Base-by-base conservation (phyloP, 1,140 invertebrate species). In the Araneus ventricosus region DNA sequence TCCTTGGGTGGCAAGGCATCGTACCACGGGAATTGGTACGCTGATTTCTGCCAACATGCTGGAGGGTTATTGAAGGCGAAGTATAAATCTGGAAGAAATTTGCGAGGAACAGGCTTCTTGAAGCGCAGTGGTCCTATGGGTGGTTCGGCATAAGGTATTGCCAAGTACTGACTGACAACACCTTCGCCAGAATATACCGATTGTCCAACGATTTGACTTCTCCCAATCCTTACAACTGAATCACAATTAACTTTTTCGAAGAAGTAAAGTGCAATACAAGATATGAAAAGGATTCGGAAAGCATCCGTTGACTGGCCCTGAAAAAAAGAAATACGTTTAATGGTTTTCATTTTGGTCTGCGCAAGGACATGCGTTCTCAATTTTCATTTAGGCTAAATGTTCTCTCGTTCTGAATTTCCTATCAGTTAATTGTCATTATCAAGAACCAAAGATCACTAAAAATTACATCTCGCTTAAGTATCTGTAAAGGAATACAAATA, bases 71-170 rank as follows among this genome's bases (percentile, higher is more conserved):
- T 20, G 82, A 22, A 14, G 75, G 41, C 67, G 45, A 4, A 30
- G n/a, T 61, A 61, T 4, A 37, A 4, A 17, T 22, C 6, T 10
- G 52, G 52, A 61, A 37, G 22, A 24, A 2, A 14, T 22, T 37
- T 27, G 2, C 10, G 45, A n/a, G 82, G 52, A 14, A 37, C 24
- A 2, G 94, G 92, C 27, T 88, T 90, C 88, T 90, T 41, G 61
- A 95, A 95, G 87, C 95, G 91, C 2, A 88, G 27, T 4, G 82
- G 14, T 30, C 94, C 95, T 6, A 94, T 61, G 0, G 95, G 95
- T 20, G 94, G 87, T 22, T 93, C 24, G 57, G 95, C 95, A 86
- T 95, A 95, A 5, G 95, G 95, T 8, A 95, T 93, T 17, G 94
- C 94, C 80, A 94, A 79, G 70, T 86, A 94, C 30, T 93, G 34